Evolutionary conservation across 2,888 invertebrate genomes (phyloP).

Genomic region (Eilema sororculum): DNA sequence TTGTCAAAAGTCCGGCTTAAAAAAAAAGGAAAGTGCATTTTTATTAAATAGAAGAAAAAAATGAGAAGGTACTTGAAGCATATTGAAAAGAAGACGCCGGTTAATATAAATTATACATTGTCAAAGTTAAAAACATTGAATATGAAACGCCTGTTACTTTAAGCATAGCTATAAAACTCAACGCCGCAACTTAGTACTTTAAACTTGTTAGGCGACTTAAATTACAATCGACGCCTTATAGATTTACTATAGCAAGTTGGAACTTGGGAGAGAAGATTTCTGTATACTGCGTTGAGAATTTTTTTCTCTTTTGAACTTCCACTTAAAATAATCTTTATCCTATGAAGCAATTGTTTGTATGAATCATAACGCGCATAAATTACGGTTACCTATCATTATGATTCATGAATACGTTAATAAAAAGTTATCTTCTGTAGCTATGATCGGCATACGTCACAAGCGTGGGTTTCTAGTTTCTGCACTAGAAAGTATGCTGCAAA

Average conservation of each 20-base stretch:
- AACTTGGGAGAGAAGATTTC: neutral
- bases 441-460: neutral
- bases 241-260: neutral
- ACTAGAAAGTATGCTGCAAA: conserved; percentile 40
- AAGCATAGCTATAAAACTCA: conserved; percentile 32
- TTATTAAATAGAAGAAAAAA: too few relatives aligned
- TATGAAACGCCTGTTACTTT: conserved; percentile 35
- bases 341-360: neutral
- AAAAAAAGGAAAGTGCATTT: too few relatives aligned
- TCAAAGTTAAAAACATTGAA: neutral
- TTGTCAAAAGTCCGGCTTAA: too few relatives aligned
- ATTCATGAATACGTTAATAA: neutral
- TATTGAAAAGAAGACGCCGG: neutral
- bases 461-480: conserved; percentile 20
- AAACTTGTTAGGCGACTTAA: conserved; percentile 31
- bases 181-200: conserved; percentile 19
- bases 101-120: neutral
- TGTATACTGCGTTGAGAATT: neutral
- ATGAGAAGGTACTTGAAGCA: neutral
- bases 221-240: conserved; percentile 3
- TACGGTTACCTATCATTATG: neutral
- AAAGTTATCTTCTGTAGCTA: conserved; percentile 4
- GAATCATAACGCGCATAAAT: neutral
- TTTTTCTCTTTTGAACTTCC: neutral
- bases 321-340: neutral